Evolutionary conservation across 2,113 vertebrate species (phyloP).

Genomic region (Cebus imitator): DNA sequence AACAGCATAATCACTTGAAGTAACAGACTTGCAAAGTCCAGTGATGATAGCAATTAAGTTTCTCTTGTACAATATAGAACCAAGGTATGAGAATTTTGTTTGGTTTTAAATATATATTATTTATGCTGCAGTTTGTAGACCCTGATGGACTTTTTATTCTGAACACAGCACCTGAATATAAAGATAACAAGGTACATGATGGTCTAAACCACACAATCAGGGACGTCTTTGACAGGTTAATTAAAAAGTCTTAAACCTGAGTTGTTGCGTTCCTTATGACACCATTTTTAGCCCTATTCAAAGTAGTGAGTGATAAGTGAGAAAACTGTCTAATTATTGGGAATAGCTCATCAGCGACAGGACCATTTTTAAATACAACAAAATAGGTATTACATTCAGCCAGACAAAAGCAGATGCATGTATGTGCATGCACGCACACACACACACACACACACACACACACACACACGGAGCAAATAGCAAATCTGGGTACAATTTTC

Average conservation of each 20-base stretch:
- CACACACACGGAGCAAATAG: neutral
- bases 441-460: too few relatives aligned
- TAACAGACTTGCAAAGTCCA: neutral
- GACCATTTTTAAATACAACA: neutral
- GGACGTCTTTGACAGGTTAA: neutral
- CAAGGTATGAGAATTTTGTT: neutral
- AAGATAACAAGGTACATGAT: neutral
- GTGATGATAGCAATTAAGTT: conserved; percentile 2
- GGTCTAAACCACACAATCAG: neutral
- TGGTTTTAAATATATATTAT: neutral
- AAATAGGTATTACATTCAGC: neutral
- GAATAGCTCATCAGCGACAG: neutral
- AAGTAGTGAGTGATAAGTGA: neutral
- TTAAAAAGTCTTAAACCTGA: neutral
- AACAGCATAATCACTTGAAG: neutral
- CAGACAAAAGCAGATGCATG: neutral
- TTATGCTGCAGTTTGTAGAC: neutral
- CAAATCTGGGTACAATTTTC: neutral
- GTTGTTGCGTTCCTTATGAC: neutral
- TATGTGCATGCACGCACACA: too few relatives aligned
- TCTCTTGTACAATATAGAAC: neutral
- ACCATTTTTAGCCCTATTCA: neutral
- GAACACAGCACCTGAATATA: neutral
- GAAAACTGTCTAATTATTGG: neutral
- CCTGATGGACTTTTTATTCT: neutral